These are phyloP conservation scores for Reticulitermes lucifugus DNA, from an alignment of 2,888 invertebrate species.

Conservation along the genomic window DNA sequence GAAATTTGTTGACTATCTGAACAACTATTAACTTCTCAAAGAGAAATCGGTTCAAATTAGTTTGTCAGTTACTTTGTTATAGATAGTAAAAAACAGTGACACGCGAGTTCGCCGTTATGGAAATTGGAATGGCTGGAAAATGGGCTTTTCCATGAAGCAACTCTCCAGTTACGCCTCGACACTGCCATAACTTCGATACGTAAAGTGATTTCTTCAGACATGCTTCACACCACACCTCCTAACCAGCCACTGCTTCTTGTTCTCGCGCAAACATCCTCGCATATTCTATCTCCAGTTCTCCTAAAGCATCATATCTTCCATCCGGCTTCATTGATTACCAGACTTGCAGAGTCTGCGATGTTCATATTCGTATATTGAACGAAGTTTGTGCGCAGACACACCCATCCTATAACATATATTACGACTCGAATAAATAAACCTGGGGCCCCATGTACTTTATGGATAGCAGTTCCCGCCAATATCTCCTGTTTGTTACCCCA, in stretches of 20 bases:
- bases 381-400: not conserved
- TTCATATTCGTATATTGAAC: constrained; percentile 9
- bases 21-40: too few relatives aligned
- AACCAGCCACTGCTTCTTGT: not conserved
- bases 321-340: not conserved
- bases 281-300: not conserved
- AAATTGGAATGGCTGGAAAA: too few relatives aligned
- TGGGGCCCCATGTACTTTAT: not conserved
- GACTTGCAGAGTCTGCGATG: not conserved
- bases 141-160: too few relatives aligned
- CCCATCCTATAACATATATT: not conserved
- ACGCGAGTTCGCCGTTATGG: too few relatives aligned
- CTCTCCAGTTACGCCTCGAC: too few relatives aligned
- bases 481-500: not conserved
- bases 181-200: too few relatives aligned
- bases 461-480: not conserved
- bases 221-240: constrained; percentile 25
- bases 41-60: too few relatives aligned
- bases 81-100: too few relatives aligned
- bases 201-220: not conserved
- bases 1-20: too few relatives aligned
- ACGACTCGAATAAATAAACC: not conserved
- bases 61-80: too few relatives aligned
- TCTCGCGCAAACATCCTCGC: not conserved
- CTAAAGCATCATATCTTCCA: not conserved